A percentile compares a stretch with the other conserved stretches of the same genome.
Conservation (phyloP, 2,113 vertebrate species). For the Hypocryptadius cinnamomeus region DNA sequence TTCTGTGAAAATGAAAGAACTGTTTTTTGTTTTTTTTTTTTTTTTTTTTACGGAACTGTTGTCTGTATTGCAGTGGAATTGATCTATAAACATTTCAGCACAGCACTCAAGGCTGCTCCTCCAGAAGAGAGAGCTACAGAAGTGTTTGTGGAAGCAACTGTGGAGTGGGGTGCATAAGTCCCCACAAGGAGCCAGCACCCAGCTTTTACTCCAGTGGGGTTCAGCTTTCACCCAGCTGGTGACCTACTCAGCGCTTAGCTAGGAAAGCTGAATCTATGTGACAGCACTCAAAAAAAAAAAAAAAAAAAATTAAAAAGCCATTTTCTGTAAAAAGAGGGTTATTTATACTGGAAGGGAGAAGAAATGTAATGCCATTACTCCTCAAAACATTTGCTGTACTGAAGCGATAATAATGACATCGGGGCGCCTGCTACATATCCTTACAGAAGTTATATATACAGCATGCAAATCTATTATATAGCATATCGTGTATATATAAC, state of each 20-base stretch:
- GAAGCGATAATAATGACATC: background rate
- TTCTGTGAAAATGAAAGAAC: background rate
- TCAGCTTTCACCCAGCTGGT: background rate
- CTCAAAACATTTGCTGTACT: rapidly evolving
- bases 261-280: background rate
- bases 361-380: no score
- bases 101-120: background rate
- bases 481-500: rapidly evolving
- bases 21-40: no score
- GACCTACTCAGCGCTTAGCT: background rate
- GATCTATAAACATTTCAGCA: background rate
- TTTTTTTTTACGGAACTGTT: background rate
- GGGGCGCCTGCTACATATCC: no score
- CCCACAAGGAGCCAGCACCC: background rate
- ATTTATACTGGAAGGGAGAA: background rate
- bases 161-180: background rate
- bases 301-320: rapidly evolving
- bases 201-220: background rate
- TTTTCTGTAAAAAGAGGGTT: background rate
- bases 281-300: background rate
- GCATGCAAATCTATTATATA: background rate
- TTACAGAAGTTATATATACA: background rate
- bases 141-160: background rate
- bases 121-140: background rate
- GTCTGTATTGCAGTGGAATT: background rate